These are phyloP conservation scores for Actias luna DNA, from an alignment of 2,888 invertebrate species.

Conservation along the genomic window DNA sequence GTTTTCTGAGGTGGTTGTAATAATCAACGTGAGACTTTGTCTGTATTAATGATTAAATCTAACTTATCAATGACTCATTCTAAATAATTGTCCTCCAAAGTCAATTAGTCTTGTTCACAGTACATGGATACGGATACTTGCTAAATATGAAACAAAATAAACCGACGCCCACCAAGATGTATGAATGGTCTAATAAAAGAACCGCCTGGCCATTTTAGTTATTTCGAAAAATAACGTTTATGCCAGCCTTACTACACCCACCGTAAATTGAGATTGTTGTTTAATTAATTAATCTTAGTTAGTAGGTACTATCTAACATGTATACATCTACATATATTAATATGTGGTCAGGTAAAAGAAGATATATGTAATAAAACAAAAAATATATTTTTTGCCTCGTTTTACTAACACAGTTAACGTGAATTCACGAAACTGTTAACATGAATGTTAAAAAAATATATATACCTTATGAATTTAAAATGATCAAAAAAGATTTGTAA, in stretches of 20 bases:
- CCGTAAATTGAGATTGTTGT: background rate
- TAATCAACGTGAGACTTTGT: constrained; percentile 16
- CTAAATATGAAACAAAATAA: constrained; percentile 38
- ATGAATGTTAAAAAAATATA: too few relatives aligned
- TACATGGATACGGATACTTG: constrained; percentile 31
- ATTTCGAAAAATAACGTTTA: background rate
- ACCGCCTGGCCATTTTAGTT: background rate
- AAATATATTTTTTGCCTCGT: background rate
- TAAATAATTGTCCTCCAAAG: constrained; percentile 37
- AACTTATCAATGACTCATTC: constrained; percentile 26
- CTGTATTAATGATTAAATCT: constrained; percentile 14
- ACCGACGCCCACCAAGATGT: constrained; percentile 38
- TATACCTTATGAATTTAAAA: background rate
- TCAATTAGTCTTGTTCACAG: constrained; percentile 45
- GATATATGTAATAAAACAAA: too few relatives aligned
- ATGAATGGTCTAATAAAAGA: constrained; percentile 12
- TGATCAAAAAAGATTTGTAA: too few relatives aligned
- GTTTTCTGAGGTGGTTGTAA: background rate
- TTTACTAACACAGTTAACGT: background rate
- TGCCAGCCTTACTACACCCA: background rate
- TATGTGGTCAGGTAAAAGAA: too few relatives aligned
- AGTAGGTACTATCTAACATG: background rate
- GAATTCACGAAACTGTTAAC: background rate
- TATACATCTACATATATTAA: background rate
- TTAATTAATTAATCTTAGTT: background rate